Conservation (phyloP, 2,797 vertebrate species). For the Microctenopoma steveboyesi region DNA sequence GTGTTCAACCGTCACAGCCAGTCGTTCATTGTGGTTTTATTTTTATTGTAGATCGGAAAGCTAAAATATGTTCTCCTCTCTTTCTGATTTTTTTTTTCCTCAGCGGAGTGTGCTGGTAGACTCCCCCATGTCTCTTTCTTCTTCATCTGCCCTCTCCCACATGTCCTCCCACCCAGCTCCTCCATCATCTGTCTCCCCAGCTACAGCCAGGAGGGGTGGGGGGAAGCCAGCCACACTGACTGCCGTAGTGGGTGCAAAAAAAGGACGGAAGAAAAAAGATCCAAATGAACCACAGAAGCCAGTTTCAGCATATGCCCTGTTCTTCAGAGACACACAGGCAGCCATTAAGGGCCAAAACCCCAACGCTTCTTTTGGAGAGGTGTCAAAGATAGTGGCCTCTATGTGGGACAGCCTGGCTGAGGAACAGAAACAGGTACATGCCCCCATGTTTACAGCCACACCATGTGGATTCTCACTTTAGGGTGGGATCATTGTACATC, state of each 20-base stretch:
- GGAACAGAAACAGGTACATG: slow-evolving; percentile 91
- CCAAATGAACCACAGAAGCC: slow-evolving; percentile 95
- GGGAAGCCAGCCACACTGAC: slow-evolving; percentile 62
- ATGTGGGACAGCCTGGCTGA: slow-evolving; percentile 97
- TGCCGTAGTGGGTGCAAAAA: slow-evolving; percentile 68
- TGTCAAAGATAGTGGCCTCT: slow-evolving; percentile 94
- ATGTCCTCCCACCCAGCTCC: slow-evolving; percentile 59
- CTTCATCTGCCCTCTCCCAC: slow-evolving; percentile 70
- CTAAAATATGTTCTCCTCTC: slow-evolving; percentile 13
- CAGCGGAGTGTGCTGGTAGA: slow-evolving; percentile 83
- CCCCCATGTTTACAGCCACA: background rate
- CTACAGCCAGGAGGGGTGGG: slow-evolving; percentile 57
- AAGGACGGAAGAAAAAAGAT: slow-evolving; percentile 89
- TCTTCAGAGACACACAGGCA: slow-evolving; percentile 94
- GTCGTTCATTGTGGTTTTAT: background rate
- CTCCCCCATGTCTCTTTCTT: slow-evolving; percentile 78
- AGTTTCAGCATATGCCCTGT: slow-evolving; percentile 92
- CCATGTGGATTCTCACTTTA: background rate
- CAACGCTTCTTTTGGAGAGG: slow-evolving; percentile 93
- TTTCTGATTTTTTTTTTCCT: background rate
- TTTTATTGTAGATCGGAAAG: background rate
- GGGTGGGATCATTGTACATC: background rate
- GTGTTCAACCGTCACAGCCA: background rate
- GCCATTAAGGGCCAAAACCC: slow-evolving; percentile 96
- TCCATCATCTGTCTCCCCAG: slow-evolving; percentile 39